Evolutionary conservation across 2,888 invertebrate genomes (phyloP).

Genomic region (Agonopterix arenella): DNA sequence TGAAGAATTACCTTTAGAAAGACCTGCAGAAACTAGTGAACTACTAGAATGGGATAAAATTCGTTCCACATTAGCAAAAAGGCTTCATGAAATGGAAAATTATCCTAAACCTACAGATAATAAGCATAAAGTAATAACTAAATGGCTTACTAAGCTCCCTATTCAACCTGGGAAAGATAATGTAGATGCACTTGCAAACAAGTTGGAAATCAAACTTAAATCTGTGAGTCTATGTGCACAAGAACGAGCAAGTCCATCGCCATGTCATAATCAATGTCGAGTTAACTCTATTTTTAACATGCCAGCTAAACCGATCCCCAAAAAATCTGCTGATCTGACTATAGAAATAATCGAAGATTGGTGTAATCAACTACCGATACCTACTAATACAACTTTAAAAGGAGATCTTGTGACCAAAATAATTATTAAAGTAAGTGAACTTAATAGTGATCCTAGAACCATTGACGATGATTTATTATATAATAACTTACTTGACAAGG

Average conservation of each 20-base stretch:
- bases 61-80: conserved; percentile 35
- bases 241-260: not conserved
- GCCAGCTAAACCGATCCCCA: conserved; percentile 1
- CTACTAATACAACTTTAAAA: conserved; percentile 20
- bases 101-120: conserved; percentile 21
- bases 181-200: conserved; percentile 25
- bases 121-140: conserved; percentile 36
- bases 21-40: conserved; percentile 23
- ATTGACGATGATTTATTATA: conserved; percentile 37
- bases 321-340: conserved; percentile 38
- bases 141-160: conserved; percentile 43
- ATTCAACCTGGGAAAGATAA: conserved; percentile 20
- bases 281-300: too few species aligned
- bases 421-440: conserved; percentile 43
- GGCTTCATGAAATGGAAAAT: conserved; percentile 42
- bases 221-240: conserved; percentile 15
- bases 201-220: conserved; percentile 31
- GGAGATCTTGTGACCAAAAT: conserved; percentile 37
- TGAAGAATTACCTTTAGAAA: conserved; percentile 34
- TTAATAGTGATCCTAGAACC: conserved; percentile 34
- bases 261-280: too few species aligned
- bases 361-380: conserved; percentile 40
- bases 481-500: conserved; percentile 31
- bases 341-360: conserved; percentile 38
- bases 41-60: conserved; percentile 39